Evolutionary conservation across 2,797 vertebrate species (phyloP).

Genomic region (Gymnocypris eckloni): DNA sequence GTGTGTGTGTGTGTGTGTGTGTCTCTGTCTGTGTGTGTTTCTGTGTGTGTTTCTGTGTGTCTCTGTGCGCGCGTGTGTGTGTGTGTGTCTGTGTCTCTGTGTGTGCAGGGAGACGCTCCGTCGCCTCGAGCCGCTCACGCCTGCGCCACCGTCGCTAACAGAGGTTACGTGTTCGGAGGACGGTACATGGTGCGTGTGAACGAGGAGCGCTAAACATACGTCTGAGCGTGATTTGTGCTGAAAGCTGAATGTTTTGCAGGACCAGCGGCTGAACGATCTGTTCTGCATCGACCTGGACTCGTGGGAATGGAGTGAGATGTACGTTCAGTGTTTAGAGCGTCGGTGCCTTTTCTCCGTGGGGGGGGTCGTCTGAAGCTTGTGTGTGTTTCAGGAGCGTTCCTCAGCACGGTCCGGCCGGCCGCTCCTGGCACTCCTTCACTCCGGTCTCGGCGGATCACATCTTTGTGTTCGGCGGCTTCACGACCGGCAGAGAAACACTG

Average conservation of each 20-base stretch:
- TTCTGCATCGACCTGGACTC: slow-evolving; percentile 92
- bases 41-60: too few relatives aligned
- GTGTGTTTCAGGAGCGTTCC: slow-evolving; percentile 73
- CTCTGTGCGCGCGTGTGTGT: not conserved
- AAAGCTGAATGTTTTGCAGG: slow-evolving; percentile 73
- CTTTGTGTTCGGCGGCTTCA: slow-evolving; percentile 97
- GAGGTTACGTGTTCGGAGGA: slow-evolving; percentile 94
- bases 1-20: not conserved
- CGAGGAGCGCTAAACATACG: too few relatives aligned
- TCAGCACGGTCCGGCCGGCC: slow-evolving; percentile 85
- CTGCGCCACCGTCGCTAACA: slow-evolving; percentile 89
- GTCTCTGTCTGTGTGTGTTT: too few relatives aligned
- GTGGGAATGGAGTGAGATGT: slow-evolving; percentile 97
- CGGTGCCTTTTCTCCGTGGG: too few relatives aligned
- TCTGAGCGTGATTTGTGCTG: not conserved
- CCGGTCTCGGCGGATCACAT: slow-evolving; percentile 90
- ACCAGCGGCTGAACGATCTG: slow-evolving; percentile 92
- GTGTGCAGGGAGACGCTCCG: slow-evolving; percentile 85
- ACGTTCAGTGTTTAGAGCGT: slow-evolving; percentile 59
- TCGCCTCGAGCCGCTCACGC: slow-evolving; percentile 94
- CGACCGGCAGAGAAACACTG: slow-evolving; percentile 91
- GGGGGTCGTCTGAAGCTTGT: not conserved
- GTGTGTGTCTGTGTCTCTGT: not conserved
- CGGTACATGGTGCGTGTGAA: slow-evolving; percentile 80
- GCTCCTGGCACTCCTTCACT: slow-evolving; percentile 95